Base-by-base conservation (phyloP, 2,888 invertebrate species). In the Drosophila colorata region DNA sequence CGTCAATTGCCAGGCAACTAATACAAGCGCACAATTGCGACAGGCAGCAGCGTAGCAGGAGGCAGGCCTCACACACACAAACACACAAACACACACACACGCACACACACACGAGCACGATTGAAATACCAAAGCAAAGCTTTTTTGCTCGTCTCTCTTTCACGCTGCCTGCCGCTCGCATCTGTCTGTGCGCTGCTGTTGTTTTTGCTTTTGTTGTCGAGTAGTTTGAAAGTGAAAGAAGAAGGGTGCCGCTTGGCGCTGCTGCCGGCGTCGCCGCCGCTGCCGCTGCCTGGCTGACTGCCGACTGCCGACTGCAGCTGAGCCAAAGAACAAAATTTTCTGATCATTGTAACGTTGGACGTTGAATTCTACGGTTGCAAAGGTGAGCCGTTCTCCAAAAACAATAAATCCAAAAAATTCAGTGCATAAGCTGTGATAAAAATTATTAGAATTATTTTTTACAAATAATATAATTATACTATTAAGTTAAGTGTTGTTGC, bases 361-460 rank as follows among this genome's bases (percentile, higher is more conserved):
- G 92, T 91, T 91, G 92, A 91, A 91, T 91, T 91, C 90, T 91
- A 88, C 92, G 92, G 92, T 92, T 91, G 92, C 90, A 88, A 91
- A 86, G 85, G 85, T 85, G 85, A 85, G 85, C 88, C 81, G 87
- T 81, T 83, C 85, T 81, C 83, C 78, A 70, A 74, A 61, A 69
- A 52, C 63, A 74, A 66, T 20, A 58, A 69, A 76, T 41, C n/a
- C 16, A 49, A 60, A 63, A 48, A 63, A 60, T 44, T 43, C 46
- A 47, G 61, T 44, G 55, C 48, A 35, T 43, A 63, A 52, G 61
- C 44, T 55, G 53, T 23, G 70, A 58, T 55, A 57, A 44, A 25
- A 49, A 58, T 40, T 61, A 65, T 46, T 51, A 38, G 28, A 58
- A 47, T 47, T 59, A 43, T 40, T 41, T 58, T 41, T 35, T 25